These are phyloP conservation scores for Neuroterus valhalla DNA, from an alignment of 1,140 invertebrate genomes.

Conservation along the genomic window DNA sequence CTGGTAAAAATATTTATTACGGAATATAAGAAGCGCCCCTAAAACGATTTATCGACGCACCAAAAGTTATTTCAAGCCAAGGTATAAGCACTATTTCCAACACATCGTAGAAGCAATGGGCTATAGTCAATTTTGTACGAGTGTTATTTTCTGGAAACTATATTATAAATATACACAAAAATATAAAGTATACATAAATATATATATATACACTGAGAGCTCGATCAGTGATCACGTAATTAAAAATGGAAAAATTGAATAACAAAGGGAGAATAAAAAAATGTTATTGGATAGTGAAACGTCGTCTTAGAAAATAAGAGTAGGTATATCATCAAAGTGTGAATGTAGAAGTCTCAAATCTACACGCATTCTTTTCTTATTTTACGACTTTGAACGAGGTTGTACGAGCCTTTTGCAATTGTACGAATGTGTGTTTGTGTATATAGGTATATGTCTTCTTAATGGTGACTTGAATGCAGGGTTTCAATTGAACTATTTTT, in stretches of 20 bases:
- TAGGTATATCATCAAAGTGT: background rate
- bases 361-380: background rate
- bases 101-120: constrained; percentile 71
- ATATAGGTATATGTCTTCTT: constrained; percentile 2
- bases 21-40: too few relatives aligned
- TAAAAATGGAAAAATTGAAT: background rate
- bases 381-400: background rate
- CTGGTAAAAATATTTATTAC: too few relatives aligned
- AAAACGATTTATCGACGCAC: constrained; percentile 28
- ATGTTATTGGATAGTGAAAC: background rate
- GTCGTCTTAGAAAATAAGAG: background rate
- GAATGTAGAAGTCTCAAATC: constrained; percentile 27
- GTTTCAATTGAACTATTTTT: background rate
- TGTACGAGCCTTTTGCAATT: background rate
- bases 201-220: constrained; percentile 50
- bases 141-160: constrained; percentile 71
- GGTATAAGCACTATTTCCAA: constrained; percentile 48
- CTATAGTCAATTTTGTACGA: constrained; percentile 73
- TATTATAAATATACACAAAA: constrained; percentile 52
- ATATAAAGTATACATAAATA: constrained; percentile 48
- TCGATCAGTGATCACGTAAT: constrained; percentile 34
- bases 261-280: background rate
- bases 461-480: constrained; percentile 2
- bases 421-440: background rate
- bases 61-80: constrained; percentile 59